Conservation (phyloP, 2,888 invertebrate species). For the Phalera bucephala region DNA sequence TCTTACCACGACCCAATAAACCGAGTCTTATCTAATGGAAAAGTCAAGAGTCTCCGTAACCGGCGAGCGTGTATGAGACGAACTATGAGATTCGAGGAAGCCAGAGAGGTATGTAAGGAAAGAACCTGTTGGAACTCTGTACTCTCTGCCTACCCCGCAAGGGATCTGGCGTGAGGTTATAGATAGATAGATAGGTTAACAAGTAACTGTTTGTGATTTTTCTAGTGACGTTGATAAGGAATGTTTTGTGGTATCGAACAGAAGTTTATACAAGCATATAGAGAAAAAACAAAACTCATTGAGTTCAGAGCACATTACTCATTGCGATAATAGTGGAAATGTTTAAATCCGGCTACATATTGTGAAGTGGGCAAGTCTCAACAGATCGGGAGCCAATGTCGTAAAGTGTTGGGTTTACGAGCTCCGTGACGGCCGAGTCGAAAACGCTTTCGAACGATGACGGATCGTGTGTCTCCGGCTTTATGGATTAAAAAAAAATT, state of each 20-base stretch:
- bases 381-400: slow-evolving; percentile 46
- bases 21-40: too few relatives aligned
- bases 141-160: too few relatives aligned
- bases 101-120: too few relatives aligned
- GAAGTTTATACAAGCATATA: neutral
- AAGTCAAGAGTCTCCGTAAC: too few relatives aligned
- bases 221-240: neutral
- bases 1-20: too few relatives aligned
- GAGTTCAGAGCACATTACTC: slow-evolving; percentile 27
- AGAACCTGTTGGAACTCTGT: too few relatives aligned
- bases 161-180: too few relatives aligned
- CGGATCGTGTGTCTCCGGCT: slow-evolving; percentile 42
- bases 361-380: slow-evolving; percentile 31
- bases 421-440: slow-evolving; percentile 41
- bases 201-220: too few relatives aligned
- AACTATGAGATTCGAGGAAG: too few relatives aligned
- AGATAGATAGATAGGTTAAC: too few relatives aligned
- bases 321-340: slow-evolving; percentile 25
- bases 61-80: too few relatives aligned
- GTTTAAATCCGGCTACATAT: slow-evolving; percentile 34
- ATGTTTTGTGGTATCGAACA: neutral
- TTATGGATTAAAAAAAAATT: slow-evolving; percentile 35
- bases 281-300: slow-evolving; percentile 8
- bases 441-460: slow-evolving; percentile 40
- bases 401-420: slow-evolving; percentile 51